These are phyloP conservation scores for Tragopan temminckii DNA, from an alignment of 2,797 vertebrate genomes.

Conservation along the genomic window DNA sequence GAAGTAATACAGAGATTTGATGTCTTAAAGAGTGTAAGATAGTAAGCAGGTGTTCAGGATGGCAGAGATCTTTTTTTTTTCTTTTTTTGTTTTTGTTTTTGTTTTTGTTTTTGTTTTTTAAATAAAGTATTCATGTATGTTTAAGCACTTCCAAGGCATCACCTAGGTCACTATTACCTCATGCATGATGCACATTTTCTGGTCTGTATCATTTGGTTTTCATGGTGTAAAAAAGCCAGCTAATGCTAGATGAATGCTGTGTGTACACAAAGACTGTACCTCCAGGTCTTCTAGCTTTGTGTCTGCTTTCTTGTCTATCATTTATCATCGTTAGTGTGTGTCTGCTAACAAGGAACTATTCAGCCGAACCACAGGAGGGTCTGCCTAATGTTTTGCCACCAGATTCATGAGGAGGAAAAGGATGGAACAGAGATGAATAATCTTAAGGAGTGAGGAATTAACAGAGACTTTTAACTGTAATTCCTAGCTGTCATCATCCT, in stretches of 20 bases:
- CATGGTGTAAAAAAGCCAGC: slow-evolving; percentile 31
- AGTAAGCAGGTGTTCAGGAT: background rate
- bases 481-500: slow-evolving; percentile 77
- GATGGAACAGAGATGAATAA: slow-evolving; percentile 43
- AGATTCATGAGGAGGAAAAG: slow-evolving; percentile 69
- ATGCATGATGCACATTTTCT: slow-evolving; percentile 77
- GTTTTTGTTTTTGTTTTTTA: background rate
- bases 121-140: slow-evolving; percentile 46
- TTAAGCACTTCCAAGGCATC: slow-evolving; percentile 52
- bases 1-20: background rate
- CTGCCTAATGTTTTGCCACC: slow-evolving; percentile 59
- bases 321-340: slow-evolving; percentile 76
- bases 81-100: too few species aligned
- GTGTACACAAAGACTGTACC: background rate
- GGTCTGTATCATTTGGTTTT: slow-evolving; percentile 50
- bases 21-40: background rate
- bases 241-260: slow-evolving; percentile 24
- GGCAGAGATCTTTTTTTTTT: background rate
- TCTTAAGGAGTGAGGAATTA: slow-evolving; percentile 63
- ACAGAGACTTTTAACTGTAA: slow-evolving; percentile 75
- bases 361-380: slow-evolving; percentile 60
- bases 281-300: slow-evolving; percentile 60
- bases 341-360: slow-evolving; percentile 75
- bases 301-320: slow-evolving; percentile 40
- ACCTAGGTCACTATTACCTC: slow-evolving; percentile 45